A percentile compares a stretch with the other conserved stretches of the same genome.
These are phyloP conservation scores for Scaeva pyrastri DNA, from an alignment of 2,888 invertebrate genomes.

Conservation along the genomic window DNA sequence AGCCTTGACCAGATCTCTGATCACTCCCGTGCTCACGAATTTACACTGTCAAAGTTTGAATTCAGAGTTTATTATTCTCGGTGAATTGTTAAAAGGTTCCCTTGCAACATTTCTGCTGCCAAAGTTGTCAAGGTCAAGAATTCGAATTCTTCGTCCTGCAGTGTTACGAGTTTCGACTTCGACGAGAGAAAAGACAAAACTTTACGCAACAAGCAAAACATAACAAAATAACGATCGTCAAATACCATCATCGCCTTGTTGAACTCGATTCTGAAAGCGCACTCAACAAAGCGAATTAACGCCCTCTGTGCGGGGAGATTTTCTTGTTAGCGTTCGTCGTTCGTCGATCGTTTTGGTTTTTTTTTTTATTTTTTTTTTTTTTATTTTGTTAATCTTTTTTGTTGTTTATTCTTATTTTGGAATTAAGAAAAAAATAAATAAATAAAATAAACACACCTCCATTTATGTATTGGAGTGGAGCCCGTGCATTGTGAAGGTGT, in stretches of 20 bases:
- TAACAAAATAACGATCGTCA: slow-evolving; percentile 44
- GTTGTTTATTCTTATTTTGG: slow-evolving; percentile 42
- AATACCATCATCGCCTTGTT: slow-evolving; percentile 22
- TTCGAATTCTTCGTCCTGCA: slow-evolving; percentile 60
- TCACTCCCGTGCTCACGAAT: neutral
- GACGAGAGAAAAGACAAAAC: slow-evolving; percentile 32
- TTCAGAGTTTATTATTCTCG: slow-evolving; percentile 42
- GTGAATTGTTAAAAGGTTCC: slow-evolving; percentile 25
- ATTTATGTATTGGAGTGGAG: slow-evolving; percentile 38
- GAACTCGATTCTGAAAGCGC: slow-evolving; percentile 42
- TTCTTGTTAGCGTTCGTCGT: slow-evolving; percentile 65
- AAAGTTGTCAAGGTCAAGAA: slow-evolving; percentile 75
- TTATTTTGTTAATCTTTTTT: slow-evolving; percentile 34
- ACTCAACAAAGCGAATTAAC: slow-evolving; percentile 52
- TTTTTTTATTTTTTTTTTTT: slow-evolving; percentile 24
- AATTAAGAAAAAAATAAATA: slow-evolving; percentile 26
- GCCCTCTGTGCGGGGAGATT: slow-evolving; percentile 61
- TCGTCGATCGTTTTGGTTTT: slow-evolving; percentile 52
- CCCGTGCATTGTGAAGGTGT: slow-evolving; percentile 55
- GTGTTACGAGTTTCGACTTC: too few species aligned
- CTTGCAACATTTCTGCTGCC: slow-evolving; percentile 23
- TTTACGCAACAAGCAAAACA: slow-evolving; percentile 34
- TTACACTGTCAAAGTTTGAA: slow-evolving; percentile 23
- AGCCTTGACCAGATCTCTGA: neutral
- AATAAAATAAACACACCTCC: slow-evolving; percentile 45